Conservation (phyloP, 2,113 vertebrate species). For the Gracilinanus agilis region DNA sequence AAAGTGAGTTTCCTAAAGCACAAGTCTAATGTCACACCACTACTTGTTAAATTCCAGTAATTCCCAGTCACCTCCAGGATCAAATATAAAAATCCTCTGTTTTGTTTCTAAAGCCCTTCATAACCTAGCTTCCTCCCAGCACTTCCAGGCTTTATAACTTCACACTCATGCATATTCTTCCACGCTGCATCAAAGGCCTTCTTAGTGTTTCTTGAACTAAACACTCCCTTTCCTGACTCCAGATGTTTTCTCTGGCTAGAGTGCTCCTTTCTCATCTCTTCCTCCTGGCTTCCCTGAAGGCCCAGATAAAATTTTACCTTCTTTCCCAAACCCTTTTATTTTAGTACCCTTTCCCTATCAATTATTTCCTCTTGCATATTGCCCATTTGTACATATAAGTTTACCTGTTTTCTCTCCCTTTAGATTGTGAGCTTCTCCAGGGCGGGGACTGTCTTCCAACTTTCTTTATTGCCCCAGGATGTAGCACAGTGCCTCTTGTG, state of each 20-base stretch:
- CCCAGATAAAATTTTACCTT: background rate
- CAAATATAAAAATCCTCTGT: background rate
- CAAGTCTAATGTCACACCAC: background rate
- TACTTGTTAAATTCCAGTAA: background rate
- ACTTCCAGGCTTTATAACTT: background rate
- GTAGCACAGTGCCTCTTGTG: background rate
- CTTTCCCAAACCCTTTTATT: background rate
- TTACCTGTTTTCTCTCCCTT: background rate
- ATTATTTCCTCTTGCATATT: background rate
- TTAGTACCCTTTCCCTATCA: background rate
- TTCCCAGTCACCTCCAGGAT: background rate
- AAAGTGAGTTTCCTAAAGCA: background rate
- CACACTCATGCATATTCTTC: background rate
- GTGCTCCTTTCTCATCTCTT: background rate
- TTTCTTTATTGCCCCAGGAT: background rate
- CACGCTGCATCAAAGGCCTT: background rate
- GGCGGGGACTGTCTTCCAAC: background rate
- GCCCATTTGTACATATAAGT: background rate
- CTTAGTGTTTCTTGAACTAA: background rate
- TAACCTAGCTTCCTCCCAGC: background rate
- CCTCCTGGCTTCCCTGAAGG: background rate
- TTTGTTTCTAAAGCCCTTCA: background rate
- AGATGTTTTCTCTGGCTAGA: background rate
- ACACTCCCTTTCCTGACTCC: background rate
- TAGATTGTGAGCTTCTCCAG: background rate